Evolutionary conservation across 2,797 vertebrate species (phyloP).

Genomic region (Chiloscyllium punctatum): DNA sequence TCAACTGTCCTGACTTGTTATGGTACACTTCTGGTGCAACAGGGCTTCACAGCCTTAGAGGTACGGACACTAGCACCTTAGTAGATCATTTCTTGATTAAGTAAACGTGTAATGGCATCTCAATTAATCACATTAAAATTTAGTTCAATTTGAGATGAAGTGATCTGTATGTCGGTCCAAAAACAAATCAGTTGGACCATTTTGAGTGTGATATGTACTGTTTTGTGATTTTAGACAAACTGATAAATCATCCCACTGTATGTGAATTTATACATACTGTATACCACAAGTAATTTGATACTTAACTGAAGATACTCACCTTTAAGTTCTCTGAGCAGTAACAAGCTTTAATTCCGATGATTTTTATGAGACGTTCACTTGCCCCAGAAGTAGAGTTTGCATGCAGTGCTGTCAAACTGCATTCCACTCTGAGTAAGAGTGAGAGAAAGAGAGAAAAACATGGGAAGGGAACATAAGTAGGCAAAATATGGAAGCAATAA

Average conservation of each 20-base stretch:
- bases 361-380: not conserved
- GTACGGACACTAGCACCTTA: not conserved
- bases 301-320: not conserved
- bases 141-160: slow-evolving; percentile 6
- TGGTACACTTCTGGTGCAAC: no score
- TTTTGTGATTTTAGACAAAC: not conserved
- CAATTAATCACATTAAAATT: not conserved
- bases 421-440: not conserved
- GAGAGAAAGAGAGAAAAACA: no score
- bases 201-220: not conserved
- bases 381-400: not conserved
- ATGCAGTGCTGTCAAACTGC: not conserved
- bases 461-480: not conserved
- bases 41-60: no score
- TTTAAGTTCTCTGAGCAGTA: not conserved
- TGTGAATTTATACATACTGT: not conserved
- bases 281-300: not conserved
- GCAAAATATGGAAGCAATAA: not conserved
- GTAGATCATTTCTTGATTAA: not conserved
- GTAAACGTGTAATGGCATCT: not conserved
- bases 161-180: not conserved
- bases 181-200: not conserved
- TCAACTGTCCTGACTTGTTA: no score
- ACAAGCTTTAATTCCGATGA: not conserved
- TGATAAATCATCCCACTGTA: not conserved